phyloP scores from a whole-genome alignment of 2,113 vertebrate genomes.

The Chauna torquata region DNA sequence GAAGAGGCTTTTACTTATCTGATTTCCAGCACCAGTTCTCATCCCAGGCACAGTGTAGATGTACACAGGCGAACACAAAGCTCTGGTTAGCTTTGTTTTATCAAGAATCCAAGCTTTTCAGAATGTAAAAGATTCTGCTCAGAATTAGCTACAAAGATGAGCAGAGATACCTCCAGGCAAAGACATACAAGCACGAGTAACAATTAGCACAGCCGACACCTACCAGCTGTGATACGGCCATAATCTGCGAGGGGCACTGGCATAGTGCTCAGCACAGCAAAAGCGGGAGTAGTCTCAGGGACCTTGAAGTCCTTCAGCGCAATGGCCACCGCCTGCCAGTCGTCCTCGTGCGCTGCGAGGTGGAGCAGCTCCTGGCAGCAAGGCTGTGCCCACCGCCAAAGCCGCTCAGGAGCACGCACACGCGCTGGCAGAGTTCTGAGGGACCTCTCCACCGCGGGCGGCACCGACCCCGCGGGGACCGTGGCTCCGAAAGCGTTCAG shows the following conservation, averaged over 20 bases:
- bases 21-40: background rate
- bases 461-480: background rate
- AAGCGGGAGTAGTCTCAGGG: background rate
- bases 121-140: background rate
- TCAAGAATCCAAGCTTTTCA: background rate
- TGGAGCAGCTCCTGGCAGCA: rapidly evolving
- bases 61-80: background rate
- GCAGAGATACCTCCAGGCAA: background rate
- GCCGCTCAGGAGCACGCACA: rapidly evolving
- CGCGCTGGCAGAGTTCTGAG: too few species aligned
- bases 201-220: rapidly evolving
- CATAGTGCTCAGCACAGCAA: rapidly evolving
- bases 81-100: background rate
- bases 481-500: rapidly evolving
- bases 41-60: background rate
- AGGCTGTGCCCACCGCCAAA: background rate
- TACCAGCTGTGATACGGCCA: rapidly evolving
- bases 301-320: too few species aligned
- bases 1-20: background rate
- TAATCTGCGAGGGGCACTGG: background rate
- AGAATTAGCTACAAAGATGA: background rate
- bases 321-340: background rate
- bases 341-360: rapidly evolving
- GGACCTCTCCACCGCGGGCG: too few species aligned
- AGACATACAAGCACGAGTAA: background rate